Evolutionary conservation across 2,888 invertebrate species (phyloP).

Genomic region (Steinernema carpocapsae): DNA sequence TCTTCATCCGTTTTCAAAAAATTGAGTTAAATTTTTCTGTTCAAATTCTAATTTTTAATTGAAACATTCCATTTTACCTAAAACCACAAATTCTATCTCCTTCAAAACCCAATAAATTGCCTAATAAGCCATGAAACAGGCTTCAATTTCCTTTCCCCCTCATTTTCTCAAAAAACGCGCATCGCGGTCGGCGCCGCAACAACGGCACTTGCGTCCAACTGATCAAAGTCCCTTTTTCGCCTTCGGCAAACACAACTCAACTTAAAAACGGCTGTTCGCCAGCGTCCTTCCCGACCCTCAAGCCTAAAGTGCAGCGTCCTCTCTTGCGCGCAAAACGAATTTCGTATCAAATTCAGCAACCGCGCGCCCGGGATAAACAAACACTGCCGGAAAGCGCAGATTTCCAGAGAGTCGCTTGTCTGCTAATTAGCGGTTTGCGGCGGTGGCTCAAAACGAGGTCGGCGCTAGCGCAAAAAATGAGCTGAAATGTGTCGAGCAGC

Average conservation of each 20-base stretch:
- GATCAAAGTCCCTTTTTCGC: constrained; percentile 22
- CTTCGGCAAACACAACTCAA: neutral
- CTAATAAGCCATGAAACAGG: too few species aligned
- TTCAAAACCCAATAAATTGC: too few species aligned
- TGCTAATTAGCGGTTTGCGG: constrained; percentile 4
- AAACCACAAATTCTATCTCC: too few species aligned
- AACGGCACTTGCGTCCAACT: neutral
- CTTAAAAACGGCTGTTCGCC: neutral
- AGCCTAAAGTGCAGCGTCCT: constrained; percentile 24
- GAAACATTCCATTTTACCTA: too few species aligned
- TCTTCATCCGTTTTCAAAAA: too few species aligned
- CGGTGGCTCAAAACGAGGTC: constrained; percentile 10
- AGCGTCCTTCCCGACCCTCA: neutral
- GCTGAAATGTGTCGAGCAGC: neutral
- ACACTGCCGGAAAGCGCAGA: constrained; percentile 1
- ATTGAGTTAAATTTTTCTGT: too few species aligned
- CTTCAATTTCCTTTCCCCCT: too few species aligned
- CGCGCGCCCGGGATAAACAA: constrained; percentile 21
- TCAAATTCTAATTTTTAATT: too few species aligned
- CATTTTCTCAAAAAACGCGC: neutral
- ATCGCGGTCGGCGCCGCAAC: neutral
- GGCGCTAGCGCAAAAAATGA: constrained; percentile 8
- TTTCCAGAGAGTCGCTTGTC: neutral
- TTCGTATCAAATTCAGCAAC: neutral
- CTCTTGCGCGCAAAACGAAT: constrained; percentile 9